Evolutionary conservation across 2,888 invertebrate genomes (phyloP).

Genomic region (Trissolcus brochymenae): DNA sequence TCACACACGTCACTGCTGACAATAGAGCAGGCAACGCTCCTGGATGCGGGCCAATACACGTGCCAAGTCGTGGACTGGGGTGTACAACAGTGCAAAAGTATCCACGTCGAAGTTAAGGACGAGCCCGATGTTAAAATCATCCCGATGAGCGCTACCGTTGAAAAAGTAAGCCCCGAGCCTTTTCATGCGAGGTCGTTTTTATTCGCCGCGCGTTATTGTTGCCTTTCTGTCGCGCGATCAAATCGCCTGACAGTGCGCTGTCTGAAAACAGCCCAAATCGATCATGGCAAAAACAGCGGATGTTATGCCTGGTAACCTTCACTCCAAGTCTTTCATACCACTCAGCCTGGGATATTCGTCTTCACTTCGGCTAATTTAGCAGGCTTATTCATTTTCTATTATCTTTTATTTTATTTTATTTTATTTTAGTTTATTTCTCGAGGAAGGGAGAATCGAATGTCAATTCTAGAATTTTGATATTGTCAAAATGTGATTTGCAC

Average conservation of each 20-base stretch:
- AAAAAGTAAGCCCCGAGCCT: constrained; percentile 78
- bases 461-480: not conserved
- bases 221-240: constrained; percentile 10
- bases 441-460: not conserved
- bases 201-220: constrained; percentile 7
- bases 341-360: no score
- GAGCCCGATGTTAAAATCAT: constrained; percentile 83
- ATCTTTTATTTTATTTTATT: no score
- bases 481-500: not conserved
- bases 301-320: not conserved
- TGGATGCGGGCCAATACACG: constrained; percentile 88
- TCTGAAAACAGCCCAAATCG: constrained; percentile 14
- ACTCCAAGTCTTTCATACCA: not conserved
- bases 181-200: constrained; percentile 9
- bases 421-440: not conserved
- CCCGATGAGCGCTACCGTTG: constrained; percentile 84
- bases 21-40: constrained; percentile 82
- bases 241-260: constrained; percentile 6
- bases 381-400: no score
- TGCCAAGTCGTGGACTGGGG: constrained; percentile 86
- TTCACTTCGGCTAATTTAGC: no score
- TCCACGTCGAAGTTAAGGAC: constrained; percentile 80
- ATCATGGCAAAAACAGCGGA: constrained; percentile 18
- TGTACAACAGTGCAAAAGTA: constrained; percentile 82
- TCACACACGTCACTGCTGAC: constrained; percentile 84